These are phyloP conservation scores for Montipora foliosa DNA, from an alignment of 64 coral and sea anemone genomes.

Conservation along the genomic window DNA sequence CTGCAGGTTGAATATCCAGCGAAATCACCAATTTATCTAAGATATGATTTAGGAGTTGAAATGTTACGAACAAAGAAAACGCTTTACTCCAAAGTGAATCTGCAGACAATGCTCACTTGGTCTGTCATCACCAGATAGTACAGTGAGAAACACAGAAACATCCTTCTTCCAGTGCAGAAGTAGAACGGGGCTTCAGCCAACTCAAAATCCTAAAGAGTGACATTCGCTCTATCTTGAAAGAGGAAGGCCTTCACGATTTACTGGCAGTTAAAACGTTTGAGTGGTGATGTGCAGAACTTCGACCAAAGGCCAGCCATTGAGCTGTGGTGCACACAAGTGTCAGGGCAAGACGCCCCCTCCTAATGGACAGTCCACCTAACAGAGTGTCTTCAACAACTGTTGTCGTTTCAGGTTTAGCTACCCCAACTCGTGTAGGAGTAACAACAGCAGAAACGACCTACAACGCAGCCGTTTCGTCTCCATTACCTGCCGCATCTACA, in stretches of 20 bases:
- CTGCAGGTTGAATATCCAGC: no score
- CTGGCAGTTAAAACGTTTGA: conserved; percentile 14
- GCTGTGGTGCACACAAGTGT: conserved; percentile 13
- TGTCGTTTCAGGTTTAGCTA: no score
- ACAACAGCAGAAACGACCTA: neutral
- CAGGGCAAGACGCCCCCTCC: conserved; percentile 19
- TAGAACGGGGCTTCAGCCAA: conserved; percentile 24
- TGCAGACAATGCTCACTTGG: no score
- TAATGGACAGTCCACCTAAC: neutral
- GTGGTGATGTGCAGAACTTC: conserved; percentile 31
- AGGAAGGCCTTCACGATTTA: conserved; percentile 3
- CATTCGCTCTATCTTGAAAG: conserved; percentile 15
- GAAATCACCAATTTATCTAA: no score
- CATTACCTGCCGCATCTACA: neutral
- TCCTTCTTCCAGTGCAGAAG: conserved; percentile 23
- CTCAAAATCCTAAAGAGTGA: conserved; percentile 18
- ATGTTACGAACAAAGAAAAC: no score
- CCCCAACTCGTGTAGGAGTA: neutral
- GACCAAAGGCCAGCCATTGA: conserved; percentile 14
- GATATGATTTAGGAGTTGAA: no score
- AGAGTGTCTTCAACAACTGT: no score
- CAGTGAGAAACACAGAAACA: neutral
- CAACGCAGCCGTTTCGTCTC: neutral
- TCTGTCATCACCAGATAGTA: no score
- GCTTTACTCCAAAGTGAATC: no score